Base-by-base conservation (phyloP, 2,113 vertebrate species). In the Hepsetus odoe region DNA sequence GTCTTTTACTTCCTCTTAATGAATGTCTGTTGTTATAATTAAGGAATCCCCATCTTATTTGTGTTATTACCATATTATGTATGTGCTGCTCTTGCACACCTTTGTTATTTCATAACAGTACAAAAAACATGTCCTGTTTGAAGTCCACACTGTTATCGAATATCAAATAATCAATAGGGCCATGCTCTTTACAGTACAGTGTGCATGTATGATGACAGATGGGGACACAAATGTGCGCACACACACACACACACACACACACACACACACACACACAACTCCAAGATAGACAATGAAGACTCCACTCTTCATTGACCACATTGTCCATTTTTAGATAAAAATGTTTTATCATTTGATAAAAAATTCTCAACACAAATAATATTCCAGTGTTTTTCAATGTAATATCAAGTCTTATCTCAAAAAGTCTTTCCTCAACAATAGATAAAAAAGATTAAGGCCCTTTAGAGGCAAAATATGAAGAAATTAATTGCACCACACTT, bases 91-190 rank as follows among this genome's bases (percentile, higher is more conserved):
- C 32, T 65, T 68, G 51, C 56, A 42, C 59, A 22, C 8, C 22
- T 55, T 38, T 32, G 2, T 33, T 20, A 40, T 70, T 61, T 77
- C 30, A 26, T 58, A 28, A 56, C 22, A 26, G 56, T 68, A 77
- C 51, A 13, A 40, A 68, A 77, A 38, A 33, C 75, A 38, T 26
- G 32, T 32, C 66, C 44, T 53, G 44, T 46, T 44, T 69, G 53
- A 77, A 70, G 55, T 77, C 56, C 66, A 49, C 28, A 14, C 49
- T 59, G 18, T 68, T 77, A 66, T 76, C 61, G 53, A 33, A 30
- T 18, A 13, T n/a, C 12, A 58, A 33, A 76, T 18, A 55, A 26
- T 75, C 62, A 76, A 76, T 51, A 67, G 22, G 33, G 30, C 46
- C 35, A 56, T 28, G 18, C 16, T 59, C 49, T 56, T 61, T 38